Percentiles rank a stretch among this genome's conserved stretches.
Conservation (phyloP, 2,797 vertebrate genomes). For the Sebastes cheni region DNA sequence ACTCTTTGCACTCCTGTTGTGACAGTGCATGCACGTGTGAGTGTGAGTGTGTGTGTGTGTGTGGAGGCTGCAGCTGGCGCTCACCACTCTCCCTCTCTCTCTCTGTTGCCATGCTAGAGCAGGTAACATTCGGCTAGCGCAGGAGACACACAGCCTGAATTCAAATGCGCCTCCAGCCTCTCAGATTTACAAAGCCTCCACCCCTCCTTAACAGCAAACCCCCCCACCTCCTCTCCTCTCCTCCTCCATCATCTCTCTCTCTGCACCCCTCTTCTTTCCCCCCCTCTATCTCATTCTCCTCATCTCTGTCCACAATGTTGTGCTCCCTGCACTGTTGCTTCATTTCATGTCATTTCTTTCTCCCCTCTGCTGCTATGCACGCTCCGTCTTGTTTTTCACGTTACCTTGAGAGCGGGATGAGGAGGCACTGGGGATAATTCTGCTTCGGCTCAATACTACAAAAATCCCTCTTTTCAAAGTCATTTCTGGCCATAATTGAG, state of each 20-base stretch:
- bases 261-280: constrained; percentile 2
- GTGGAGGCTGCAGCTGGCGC: constrained; percentile 63
- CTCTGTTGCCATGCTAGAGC: constrained; percentile 79
- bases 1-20: constrained; percentile 60
- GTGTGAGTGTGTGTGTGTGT: constrained; percentile 37
- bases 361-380: not conserved
- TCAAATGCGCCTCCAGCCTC: constrained; percentile 76
- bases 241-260: constrained; percentile 23
- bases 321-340: constrained; percentile 35
- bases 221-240: not conserved
- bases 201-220: constrained; percentile 28
- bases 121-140: constrained; percentile 78
- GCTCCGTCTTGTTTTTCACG: constrained; percentile 4
- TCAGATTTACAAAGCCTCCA: constrained; percentile 59
- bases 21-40: constrained; percentile 28
- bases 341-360: constrained; percentile 19
- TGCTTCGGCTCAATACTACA: constrained; percentile 11
- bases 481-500: not conserved
- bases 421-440: constrained; percentile 19
- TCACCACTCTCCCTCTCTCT: constrained; percentile 46
- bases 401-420: constrained; percentile 31
- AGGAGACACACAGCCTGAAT: constrained; percentile 82
- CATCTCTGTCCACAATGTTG: constrained; percentile 40
- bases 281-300: constrained; percentile 27
- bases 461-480: not conserved